A percentile compares a stretch with the other conserved stretches of the same genome.
Evolutionary conservation across 23 tunicate genomes (phyloP).

Genomic region (Aplidium turbinatum): DNA sequence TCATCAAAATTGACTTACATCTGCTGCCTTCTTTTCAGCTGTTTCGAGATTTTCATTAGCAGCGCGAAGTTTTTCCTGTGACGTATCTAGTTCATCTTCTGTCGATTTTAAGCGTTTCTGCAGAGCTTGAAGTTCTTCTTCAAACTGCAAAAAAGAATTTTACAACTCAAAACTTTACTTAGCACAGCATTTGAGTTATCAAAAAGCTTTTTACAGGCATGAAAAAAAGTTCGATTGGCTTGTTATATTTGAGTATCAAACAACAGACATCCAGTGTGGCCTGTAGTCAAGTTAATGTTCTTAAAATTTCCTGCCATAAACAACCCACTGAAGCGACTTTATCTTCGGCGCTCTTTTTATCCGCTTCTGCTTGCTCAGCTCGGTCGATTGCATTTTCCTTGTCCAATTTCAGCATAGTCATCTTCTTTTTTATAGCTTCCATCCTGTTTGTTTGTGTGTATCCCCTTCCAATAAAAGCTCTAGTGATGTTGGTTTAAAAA

Average conservation of each 20-base stretch:
- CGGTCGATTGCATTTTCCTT: slow-evolving; percentile 95
- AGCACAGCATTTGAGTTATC: too few species aligned
- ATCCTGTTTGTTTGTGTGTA: slow-evolving; percentile 55
- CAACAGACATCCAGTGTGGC: too few species aligned
- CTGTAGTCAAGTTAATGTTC: too few species aligned
- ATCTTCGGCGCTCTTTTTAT: slow-evolving; percentile 84
- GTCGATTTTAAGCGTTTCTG: slow-evolving; percentile 72
- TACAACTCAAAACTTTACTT: too few species aligned
- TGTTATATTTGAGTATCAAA: too few species aligned
- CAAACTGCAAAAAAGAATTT: slow-evolving; percentile 45
- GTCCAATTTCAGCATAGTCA: slow-evolving; percentile 97
- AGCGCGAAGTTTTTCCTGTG: slow-evolving; percentile 63
- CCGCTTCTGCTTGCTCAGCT: slow-evolving; percentile 96
- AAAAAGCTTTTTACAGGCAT: too few species aligned
- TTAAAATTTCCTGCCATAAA: background rate
- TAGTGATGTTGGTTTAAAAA: too few species aligned
- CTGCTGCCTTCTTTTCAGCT: slow-evolving; percentile 91
- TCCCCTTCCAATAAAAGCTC: too few species aligned
- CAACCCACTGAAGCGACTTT: slow-evolving; percentile 69
- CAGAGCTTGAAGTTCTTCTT: slow-evolving; percentile 64
- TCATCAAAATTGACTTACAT: slow-evolving; percentile 49
- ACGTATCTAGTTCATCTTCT: slow-evolving; percentile 79
- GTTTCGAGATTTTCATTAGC: slow-evolving; percentile 83
- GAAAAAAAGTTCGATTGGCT: too few species aligned
- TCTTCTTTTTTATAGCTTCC: slow-evolving; percentile 99